phyloP scores from a whole-genome alignment of 2,888 invertebrate genomes.

The Anthrax anthrax region DNA sequence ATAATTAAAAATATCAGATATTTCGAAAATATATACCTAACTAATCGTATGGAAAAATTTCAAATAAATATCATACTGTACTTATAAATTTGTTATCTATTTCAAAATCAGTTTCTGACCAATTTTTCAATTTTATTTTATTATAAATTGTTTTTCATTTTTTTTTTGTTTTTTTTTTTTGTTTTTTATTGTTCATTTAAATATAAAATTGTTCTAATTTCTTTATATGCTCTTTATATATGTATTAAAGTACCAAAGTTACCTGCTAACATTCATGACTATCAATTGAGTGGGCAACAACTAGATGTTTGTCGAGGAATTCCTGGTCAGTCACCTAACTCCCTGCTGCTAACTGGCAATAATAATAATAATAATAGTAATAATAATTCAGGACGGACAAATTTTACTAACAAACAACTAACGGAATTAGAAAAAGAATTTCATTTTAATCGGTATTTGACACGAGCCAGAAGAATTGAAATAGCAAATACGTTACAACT shows the following conservation, averaged over 20 bases:
- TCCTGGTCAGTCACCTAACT: conserved; percentile 18
- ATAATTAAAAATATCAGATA: no score
- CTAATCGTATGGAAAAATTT: no score
- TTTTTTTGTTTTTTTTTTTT: no score
- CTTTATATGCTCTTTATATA: not conserved
- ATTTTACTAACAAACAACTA: conserved; percentile 98
- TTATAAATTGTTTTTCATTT: no score
- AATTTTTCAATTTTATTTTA: no score
- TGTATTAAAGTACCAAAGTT: conserved; percentile 48
- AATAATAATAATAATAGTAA: conserved; percentile 36
- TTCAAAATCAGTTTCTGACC: no score
- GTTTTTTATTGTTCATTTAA: no score
- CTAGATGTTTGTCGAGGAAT: conserved; percentile 29
- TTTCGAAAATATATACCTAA: no score
- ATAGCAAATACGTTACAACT: conserved; percentile 92
- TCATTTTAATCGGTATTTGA: conserved; percentile 98
- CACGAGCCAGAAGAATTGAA: conserved; percentile 90
- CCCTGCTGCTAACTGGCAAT: conserved; percentile 24
- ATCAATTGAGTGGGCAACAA: conserved; percentile 31
- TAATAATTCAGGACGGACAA: conserved; percentile 87
- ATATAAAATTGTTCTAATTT: no score
- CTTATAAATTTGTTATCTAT: no score
- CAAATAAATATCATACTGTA: no score
- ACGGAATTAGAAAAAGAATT: conserved; percentile 99
- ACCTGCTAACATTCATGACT: conserved; percentile 41